Conservation (phyloP, 2,888 invertebrate species). For the Acleris laterana region DNA sequence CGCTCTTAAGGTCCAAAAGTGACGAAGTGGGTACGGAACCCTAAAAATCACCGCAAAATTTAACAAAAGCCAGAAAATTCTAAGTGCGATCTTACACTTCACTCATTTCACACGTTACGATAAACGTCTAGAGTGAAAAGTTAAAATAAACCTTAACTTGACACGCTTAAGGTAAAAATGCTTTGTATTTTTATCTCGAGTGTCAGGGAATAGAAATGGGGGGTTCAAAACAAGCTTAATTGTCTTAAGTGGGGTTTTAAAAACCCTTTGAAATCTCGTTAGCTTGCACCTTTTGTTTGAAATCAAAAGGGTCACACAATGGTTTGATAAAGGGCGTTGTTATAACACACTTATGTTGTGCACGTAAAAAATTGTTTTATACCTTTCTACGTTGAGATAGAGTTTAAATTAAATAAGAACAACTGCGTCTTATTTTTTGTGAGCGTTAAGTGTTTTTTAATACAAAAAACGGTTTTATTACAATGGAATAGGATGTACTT, state of each 20-base stretch:
- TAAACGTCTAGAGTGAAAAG: background rate
- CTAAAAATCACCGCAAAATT: background rate
- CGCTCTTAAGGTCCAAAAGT: no score
- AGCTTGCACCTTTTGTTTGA: constrained; percentile 10
- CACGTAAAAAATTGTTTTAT: background rate
- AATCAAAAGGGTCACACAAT: constrained; percentile 7
- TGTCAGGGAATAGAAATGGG: background rate
- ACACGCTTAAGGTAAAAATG: no score
- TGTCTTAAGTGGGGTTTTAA: constrained; percentile 20
- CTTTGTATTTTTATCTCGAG: no score
- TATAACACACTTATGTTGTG: background rate
- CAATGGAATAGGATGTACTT: constrained; percentile 8
- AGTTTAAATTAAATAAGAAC: background rate
- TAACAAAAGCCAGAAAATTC: background rate
- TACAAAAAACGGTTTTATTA: constrained; percentile 14
- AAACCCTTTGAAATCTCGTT: constrained; percentile 12
- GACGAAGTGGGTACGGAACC: no score
- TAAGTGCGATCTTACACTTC: constrained; percentile 7
- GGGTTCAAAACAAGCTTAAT: constrained; percentile 21
- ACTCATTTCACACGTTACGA: constrained; percentile 8
- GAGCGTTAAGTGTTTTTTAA: constrained; percentile 21
- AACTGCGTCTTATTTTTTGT: background rate
- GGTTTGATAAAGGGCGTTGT: constrained; percentile 15
- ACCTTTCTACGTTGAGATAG: background rate
- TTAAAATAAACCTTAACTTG: background rate